Base-by-base conservation (phyloP, 2,113 vertebrate genomes). In the rat (Rattus norvegicus) region DNA sequence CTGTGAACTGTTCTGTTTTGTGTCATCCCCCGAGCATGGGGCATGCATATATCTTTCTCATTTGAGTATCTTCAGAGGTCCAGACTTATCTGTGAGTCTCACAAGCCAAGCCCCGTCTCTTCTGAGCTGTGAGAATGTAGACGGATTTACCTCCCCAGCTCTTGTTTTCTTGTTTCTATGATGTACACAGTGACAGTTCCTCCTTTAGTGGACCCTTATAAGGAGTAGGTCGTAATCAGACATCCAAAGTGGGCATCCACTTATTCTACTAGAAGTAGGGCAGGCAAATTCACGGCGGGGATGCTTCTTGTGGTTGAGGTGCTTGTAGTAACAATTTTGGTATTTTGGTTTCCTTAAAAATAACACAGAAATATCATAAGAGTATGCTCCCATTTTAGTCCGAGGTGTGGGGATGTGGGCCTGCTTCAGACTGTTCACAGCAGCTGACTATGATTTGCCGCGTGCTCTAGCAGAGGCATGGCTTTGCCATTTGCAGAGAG, bases 1-100 rank as follows among this genome's bases (percentile, higher is more conserved):
- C 0, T 0, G 0, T 9, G 49, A 30, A 22, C 52, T 3, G 4
- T 20, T 30, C 47, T 1, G 0, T 20, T 13, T 9, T 65, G 85
- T 75, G 36, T 52, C 47, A 67, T 80, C n/a, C 14, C 1, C 4
- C 24, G 67, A 33, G 83, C 30, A 24, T 52, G 72, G 72, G 92
- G 20, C 19, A 39, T 65, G 24, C 10, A 3, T 26, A 67, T 11
- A 26, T 89, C 24, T 47, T 63, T 22, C n/a, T 81, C 26, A 39
- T 36, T 30, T 1, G 59, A 43, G 2, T 9, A 1, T 63, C 72
- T n/a, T 36, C 28, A 59, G 9, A 6, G 52, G n/a, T 67, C 59
- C 67, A 49, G 52, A 49, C 33, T 49, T 70, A 47, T 1, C 19
- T 61, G 16, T 1, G 24, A 43, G 20, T n/a, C 87, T n/a, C 33